Evolutionary conservation across 2,797 vertebrate genomes (phyloP).

Genomic region (Thamnophis elegans): DNA sequence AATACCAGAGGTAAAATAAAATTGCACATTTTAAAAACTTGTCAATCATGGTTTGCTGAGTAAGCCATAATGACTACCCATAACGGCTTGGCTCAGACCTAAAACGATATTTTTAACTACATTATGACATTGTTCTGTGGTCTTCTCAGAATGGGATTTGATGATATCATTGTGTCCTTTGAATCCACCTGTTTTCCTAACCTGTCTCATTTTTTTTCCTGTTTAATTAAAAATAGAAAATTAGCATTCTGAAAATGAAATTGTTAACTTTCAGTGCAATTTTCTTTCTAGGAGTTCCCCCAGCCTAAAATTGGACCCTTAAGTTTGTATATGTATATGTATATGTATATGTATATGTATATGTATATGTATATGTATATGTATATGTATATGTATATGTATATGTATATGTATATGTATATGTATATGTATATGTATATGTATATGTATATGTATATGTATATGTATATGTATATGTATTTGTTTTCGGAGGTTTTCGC

Average conservation of each 20-base stretch:
- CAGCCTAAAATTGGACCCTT: neutral
- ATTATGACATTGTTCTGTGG: neutral
- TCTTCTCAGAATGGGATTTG: neutral
- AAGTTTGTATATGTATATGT: neutral
- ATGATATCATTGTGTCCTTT: neutral
- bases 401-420: no score
- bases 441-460: no score
- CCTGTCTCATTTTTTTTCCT: neutral
- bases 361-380: no score
- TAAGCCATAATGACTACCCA: neutral
- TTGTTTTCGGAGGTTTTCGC: no score
- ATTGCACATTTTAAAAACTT: neutral
- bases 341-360: no score
- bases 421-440: no score
- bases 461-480: no score
- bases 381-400: no score
- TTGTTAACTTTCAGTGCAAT: neutral
- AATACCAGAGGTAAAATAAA: constrained; percentile 39
- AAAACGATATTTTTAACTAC: neutral
- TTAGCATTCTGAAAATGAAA: neutral
- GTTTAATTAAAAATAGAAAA: neutral
- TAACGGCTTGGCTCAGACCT: neutral
- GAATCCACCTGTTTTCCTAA: neutral
- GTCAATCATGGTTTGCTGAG: neutral
- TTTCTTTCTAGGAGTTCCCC: neutral